Percentiles rank a stretch among this genome's conserved stretches.
Conservation (phyloP, 2,797 vertebrate species). For the Myripristis murdjan region DNA sequence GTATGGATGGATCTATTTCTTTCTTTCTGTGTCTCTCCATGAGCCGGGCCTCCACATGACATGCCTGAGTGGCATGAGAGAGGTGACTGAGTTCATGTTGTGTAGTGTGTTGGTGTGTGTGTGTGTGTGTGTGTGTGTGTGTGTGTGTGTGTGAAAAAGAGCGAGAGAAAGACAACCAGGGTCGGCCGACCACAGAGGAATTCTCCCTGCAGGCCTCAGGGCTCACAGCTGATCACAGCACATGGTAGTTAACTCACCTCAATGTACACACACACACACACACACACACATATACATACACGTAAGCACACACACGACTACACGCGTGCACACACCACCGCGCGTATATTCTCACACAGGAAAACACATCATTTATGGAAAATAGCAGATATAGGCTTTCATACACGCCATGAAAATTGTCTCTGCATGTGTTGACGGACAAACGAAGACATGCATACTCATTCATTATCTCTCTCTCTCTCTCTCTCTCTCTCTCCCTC, state of each 20-base stretch:
- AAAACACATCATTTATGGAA: constrained; percentile 27
- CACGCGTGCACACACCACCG: constrained; percentile 18
- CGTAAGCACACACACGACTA: constrained; percentile 22
- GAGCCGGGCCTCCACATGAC: constrained; percentile 42
- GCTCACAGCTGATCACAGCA: constrained; percentile 75
- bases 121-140: constrained; percentile 14
- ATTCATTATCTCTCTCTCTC: no score
- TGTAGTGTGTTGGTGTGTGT: constrained; percentile 4
- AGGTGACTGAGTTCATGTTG: constrained; percentile 72
- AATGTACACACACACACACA: constrained; percentile 32
- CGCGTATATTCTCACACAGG: constrained; percentile 23
- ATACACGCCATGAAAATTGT: background rate
- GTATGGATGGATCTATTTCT: constrained; percentile 43
- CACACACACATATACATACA: constrained; percentile 32
- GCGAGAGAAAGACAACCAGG: constrained; percentile 19
- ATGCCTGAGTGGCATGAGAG: constrained; percentile 50
- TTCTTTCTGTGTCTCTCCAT: constrained; percentile 41
- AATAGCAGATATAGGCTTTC: constrained; percentile 38
- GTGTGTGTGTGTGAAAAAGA: no score
- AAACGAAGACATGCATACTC: background rate
- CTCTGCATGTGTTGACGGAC: no score
- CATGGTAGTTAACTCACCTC: constrained; percentile 73
- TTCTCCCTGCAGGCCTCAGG: constrained; percentile 67
- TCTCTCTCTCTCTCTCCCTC: no score
- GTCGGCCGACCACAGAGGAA: constrained; percentile 72